Base-by-base conservation (phyloP, 2,888 invertebrate species). In the Schizotus pectinicornis region DNA sequence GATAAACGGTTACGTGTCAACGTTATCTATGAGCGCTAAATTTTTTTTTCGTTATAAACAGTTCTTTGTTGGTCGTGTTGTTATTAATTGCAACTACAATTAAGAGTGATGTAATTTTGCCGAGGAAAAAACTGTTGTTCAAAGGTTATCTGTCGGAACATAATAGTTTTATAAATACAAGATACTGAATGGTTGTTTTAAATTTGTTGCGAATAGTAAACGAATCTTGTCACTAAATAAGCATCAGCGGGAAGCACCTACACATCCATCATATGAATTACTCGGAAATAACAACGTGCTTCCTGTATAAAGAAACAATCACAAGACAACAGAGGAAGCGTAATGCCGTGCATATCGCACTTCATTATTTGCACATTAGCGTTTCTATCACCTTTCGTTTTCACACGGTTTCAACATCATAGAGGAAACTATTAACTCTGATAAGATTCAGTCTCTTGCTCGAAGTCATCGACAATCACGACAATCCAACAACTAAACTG, bases 251-350 rank as follows among this genome's bases (percentile, higher is more conserved):
- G 22, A 22, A 22, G 22, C 22, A 22, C 22, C 22, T 22, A 22
- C 22, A 22, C 22, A 22, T 22, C 22, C 22, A 22, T 22, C 43
- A 32, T 32, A 51, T 32, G 37, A 45, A 53, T 45, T 45, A 45
- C 53, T 53, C 53, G 53, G 53, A 53, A 53, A 35, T 41, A 38
- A 38, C 9, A 38, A 51, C 51, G 51, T 51, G 51, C 46, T 53
- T 45, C 53, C 53, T 53, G 14, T 22, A 45, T 53, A 38, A 53
- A 53, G 45, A 53, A 45, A 51, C 45, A 52, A 52, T 37, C 33
- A 43, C 43, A 38, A 45, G 41, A 11, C 33, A 36, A 36, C 38
- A 3, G 11, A 45, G 53, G 45, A 53, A 53, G 32, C 9, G 46
- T n/a, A 11, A 45, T 52, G 36, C 36, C n/a, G 9, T 13, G 13